Conservation (phyloP, 2,888 invertebrate genomes). For the Phragmatobia fuliginosa region DNA sequence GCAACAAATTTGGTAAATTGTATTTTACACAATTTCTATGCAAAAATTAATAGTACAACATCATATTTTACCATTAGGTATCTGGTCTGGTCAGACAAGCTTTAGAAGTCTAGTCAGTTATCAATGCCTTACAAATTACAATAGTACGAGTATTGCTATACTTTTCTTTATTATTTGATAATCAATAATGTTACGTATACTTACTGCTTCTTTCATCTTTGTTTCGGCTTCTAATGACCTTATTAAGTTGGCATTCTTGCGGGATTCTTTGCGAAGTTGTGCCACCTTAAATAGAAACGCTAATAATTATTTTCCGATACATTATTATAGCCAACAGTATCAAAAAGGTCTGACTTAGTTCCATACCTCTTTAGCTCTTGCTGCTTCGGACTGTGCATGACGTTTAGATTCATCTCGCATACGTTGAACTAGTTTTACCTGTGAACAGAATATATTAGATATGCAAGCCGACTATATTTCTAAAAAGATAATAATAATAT, state of each 20-base stretch:
- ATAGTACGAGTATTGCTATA: too few relatives aligned
- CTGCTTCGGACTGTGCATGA: conserved; percentile 93
- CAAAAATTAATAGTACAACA: too few relatives aligned
- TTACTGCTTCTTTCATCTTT: conserved; percentile 92
- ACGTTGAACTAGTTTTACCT: conserved; percentile 95
- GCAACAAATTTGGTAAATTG: too few relatives aligned
- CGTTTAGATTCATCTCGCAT: conserved; percentile 96
- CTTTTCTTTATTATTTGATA: too few relatives aligned
- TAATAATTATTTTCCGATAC: not conserved
- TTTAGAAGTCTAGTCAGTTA: too few relatives aligned
- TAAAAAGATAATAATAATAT: too few relatives aligned
- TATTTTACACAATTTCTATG: too few relatives aligned
- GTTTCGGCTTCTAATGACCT: conserved; percentile 95
- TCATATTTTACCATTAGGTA: too few relatives aligned
- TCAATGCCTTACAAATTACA: too few relatives aligned
- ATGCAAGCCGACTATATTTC: not conserved
- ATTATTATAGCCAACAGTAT: not conserved
- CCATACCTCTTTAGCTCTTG: conserved; percentile 90
- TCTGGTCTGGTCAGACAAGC: too few relatives aligned
- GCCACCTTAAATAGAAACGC: conserved; percentile 87
- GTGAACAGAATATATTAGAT: conserved; percentile 29
- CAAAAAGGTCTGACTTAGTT: not conserved
- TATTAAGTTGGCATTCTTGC: conserved; percentile 95
- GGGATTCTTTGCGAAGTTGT: conserved; percentile 95
- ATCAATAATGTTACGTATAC: conserved; percentile 8